These are phyloP conservation scores for Onychomys arenicola DNA, from an alignment of 2,797 vertebrate genomes.

Conservation along the genomic window DNA sequence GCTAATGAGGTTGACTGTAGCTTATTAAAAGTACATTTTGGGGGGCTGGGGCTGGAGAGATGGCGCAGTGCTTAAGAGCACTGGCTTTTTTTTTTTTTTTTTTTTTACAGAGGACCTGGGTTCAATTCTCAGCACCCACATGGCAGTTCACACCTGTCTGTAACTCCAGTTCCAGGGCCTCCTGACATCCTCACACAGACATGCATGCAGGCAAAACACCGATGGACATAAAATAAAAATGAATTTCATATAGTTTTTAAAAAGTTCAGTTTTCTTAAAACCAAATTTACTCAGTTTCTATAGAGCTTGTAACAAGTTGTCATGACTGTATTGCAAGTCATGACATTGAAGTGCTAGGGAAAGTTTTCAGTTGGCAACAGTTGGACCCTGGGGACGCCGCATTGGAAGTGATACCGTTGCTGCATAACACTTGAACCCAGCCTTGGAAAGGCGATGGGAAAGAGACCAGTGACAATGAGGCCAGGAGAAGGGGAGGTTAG, in stretches of 20 bases:
- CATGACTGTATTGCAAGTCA: neutral
- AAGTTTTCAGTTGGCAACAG: no score
- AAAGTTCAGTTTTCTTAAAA: neutral
- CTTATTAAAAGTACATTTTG: neutral
- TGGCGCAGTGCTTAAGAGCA: neutral
- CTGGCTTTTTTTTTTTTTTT: neutral
- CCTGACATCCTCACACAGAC: neutral
- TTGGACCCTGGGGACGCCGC: neutral
- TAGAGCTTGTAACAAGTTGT: neutral
- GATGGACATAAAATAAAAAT: neutral
- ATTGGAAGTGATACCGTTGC: no score
- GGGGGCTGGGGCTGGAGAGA: neutral
- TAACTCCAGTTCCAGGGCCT: neutral
- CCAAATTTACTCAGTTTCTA: neutral
- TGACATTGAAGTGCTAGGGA: neutral
- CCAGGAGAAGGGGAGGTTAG: accelerated
- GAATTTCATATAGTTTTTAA: neutral
- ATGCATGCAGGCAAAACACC: neutral
- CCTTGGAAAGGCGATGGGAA: neutral
- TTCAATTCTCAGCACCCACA: no score
- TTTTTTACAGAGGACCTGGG: neutral
- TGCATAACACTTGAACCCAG: neutral
- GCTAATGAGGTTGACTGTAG: no score
- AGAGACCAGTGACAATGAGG: neutral
- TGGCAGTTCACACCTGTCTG: no score